These are phyloP conservation scores for Myotis yumanensis DNA, from an alignment of 2,113 vertebrate genomes.

Conservation along the genomic window DNA sequence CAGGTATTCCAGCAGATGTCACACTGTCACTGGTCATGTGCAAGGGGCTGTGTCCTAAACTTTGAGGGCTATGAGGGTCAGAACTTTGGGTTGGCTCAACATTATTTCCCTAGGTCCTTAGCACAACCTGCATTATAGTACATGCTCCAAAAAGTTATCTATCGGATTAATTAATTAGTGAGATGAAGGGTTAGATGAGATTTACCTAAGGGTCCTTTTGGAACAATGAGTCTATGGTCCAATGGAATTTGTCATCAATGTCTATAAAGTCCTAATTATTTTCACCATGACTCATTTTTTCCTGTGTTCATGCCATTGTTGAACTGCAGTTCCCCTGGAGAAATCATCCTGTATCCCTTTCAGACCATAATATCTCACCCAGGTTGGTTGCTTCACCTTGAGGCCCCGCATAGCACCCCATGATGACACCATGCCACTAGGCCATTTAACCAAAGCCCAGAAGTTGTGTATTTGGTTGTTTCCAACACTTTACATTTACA, in stretches of 20 bases:
- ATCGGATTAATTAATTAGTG: neutral
- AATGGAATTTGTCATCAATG: neutral
- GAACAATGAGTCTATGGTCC: neutral
- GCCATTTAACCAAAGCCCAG: neutral
- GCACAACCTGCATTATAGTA: neutral
- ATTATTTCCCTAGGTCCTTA: neutral
- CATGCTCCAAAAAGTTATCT: neutral
- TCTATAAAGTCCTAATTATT: neutral
- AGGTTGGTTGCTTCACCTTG: neutral
- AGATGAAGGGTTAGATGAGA: neutral
- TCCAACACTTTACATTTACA: neutral
- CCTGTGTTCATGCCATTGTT: neutral
- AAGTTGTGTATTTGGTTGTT: neutral
- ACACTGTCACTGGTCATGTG: accelerated
- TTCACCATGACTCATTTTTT: neutral
- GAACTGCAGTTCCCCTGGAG: neutral
- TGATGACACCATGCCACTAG: neutral
- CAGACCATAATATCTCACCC: neutral
- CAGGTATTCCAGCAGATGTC: neutral
- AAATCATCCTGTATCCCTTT: neutral
- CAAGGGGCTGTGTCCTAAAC: neutral
- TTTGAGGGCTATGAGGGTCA: neutral
- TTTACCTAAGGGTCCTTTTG: neutral
- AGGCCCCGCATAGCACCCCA: neutral
- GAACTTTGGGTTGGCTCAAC: neutral